Percentiles rank a stretch among this genome's conserved stretches.
Conservation (phyloP, 2,888 invertebrate species). For the Ormyrus thymus region DNA sequence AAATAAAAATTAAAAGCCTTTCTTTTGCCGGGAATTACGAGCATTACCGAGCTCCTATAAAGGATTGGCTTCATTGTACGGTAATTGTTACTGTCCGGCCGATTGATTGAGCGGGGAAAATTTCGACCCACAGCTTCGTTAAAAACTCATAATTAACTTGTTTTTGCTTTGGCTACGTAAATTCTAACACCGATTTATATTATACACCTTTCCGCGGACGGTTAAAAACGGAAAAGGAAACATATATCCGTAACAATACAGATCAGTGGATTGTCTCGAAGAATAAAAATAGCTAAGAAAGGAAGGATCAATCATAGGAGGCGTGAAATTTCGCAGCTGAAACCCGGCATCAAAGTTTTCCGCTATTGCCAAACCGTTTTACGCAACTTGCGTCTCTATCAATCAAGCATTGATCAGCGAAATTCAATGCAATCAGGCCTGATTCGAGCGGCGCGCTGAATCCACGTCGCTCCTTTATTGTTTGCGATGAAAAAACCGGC, state of each 20-base stretch:
- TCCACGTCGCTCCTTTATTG: background rate
- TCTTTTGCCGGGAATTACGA: slow-evolving; percentile 26
- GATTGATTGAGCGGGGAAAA: background rate
- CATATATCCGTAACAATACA: too few relatives aligned
- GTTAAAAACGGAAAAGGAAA: too few relatives aligned
- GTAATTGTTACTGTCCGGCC: background rate
- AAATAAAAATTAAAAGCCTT: slow-evolving; percentile 37
- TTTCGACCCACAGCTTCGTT: background rate
- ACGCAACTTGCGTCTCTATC: slow-evolving; percentile 8
- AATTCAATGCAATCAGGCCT: slow-evolving; percentile 14
- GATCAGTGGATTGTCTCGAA: too few relatives aligned
- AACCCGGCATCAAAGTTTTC: too few relatives aligned
- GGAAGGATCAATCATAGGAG: too few relatives aligned
- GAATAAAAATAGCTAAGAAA: too few relatives aligned
- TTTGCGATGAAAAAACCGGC: slow-evolving; percentile 31
- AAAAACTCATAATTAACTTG: background rate
- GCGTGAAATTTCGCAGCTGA: too few relatives aligned
- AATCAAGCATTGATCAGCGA: slow-evolving; percentile 13
- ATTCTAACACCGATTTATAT: too few relatives aligned
- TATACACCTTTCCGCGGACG: too few relatives aligned
- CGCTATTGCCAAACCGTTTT: background rate
- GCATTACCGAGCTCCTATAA: background rate
- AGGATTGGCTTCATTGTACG: background rate
- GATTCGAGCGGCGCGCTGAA: background rate
- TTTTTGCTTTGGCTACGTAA: too few relatives aligned